Conservation (phyloP, 2,113 vertebrate species). For the Lagopus leucura region DNA sequence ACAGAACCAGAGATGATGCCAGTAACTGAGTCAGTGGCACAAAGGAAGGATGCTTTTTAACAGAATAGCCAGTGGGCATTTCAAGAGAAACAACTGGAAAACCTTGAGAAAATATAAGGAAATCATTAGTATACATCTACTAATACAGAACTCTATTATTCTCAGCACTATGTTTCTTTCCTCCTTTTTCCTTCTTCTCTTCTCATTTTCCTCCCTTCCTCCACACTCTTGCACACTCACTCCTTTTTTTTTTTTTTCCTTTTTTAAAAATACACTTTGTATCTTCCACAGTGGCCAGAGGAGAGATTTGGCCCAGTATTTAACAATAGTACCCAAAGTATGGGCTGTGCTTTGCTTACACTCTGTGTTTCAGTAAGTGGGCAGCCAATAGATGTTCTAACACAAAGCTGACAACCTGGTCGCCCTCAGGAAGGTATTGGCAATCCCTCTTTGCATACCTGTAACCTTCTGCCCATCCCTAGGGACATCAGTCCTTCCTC, state of each 20-base stretch:
- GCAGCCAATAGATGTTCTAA: conserved; percentile 33
- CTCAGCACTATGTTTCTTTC: not conserved
- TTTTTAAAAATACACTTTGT: not conserved
- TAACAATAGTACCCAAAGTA: not conserved
- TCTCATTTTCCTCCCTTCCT: not conserved
- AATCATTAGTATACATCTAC: not conserved
- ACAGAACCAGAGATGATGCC: not conserved
- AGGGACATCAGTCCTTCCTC: not conserved
- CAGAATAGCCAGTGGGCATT: not conserved
- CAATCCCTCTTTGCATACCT: not conserved
- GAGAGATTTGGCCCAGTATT: not conserved
- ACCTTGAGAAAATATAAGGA: not conserved
- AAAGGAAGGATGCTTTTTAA: not conserved
- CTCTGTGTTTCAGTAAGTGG: not conserved
- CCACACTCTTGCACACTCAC: not conserved
- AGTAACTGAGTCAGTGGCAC: not conserved
- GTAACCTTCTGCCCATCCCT: not conserved
- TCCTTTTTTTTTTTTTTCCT: not conserved
- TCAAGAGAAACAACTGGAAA: not conserved
- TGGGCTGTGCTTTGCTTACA: not conserved
- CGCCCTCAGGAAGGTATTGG: not conserved
- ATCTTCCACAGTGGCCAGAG: not conserved
- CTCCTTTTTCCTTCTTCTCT: not conserved
- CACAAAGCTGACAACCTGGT: not conserved
- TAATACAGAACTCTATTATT: not conserved